These are phyloP conservation scores for Microvelia longipes DNA, from an alignment of 1,140 invertebrate genomes.

Conservation along the genomic window DNA sequence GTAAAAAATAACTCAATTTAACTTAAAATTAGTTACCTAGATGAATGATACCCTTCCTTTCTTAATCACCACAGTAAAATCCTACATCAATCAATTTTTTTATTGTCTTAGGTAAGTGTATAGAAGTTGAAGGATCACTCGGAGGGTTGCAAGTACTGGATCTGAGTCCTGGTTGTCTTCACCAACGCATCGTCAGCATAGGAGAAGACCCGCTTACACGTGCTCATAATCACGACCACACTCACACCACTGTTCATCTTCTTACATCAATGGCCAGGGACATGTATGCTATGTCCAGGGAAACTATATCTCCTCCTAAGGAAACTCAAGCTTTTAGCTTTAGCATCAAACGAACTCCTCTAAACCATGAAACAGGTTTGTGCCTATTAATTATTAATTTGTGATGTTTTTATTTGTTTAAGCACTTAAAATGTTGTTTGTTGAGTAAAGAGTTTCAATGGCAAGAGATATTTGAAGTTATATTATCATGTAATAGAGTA, in stretches of 20 bases:
- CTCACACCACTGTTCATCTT: slow-evolving; percentile 28
- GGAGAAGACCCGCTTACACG: slow-evolving; percentile 54
- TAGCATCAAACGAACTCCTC: slow-evolving; percentile 33
- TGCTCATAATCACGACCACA: slow-evolving; percentile 19
- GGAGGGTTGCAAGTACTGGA: slow-evolving; percentile 83
- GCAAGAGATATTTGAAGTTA: too few relatives aligned
- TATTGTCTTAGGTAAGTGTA: not conserved
- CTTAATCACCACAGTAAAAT: too few relatives aligned
- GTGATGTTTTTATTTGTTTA: too few relatives aligned
- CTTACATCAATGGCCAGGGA: slow-evolving; percentile 25
- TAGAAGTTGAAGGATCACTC: slow-evolving; percentile 64
- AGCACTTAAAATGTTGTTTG: too few relatives aligned
- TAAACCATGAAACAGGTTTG: slow-evolving; percentile 12
- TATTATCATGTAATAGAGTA: too few relatives aligned
- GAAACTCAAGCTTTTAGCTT: slow-evolving; percentile 48
- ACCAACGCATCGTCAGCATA: slow-evolving; percentile 71
- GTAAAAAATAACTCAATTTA: too few relatives aligned
- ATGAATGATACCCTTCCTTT: too few relatives aligned
- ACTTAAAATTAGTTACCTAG: too few relatives aligned
- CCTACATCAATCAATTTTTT: too few relatives aligned
- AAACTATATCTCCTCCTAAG: slow-evolving; percentile 23
- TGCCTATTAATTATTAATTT: too few relatives aligned
- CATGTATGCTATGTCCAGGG: slow-evolving; percentile 33
- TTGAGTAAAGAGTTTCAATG: too few relatives aligned
- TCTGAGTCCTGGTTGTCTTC: slow-evolving; percentile 62